Evolutionary conservation across 2,797 vertebrate genomes (phyloP).

Genomic region (Myioborus miniatus): DNA sequence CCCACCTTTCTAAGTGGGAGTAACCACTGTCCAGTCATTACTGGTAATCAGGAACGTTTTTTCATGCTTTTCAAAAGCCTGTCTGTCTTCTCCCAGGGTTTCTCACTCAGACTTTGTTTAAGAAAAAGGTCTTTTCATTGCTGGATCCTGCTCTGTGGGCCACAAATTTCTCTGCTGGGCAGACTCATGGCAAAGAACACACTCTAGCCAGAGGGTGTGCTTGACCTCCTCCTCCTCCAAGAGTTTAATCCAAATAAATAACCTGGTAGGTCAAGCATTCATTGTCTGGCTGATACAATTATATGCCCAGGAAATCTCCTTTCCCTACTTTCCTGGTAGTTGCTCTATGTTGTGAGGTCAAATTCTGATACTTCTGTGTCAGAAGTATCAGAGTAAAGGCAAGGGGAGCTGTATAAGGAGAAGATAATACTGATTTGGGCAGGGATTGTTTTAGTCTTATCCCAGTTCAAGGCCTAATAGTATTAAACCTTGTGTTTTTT

Average conservation of each 20-base stretch:
- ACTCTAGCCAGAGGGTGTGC: background rate
- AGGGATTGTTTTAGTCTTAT: background rate
- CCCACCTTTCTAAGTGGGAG: background rate
- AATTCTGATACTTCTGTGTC: background rate
- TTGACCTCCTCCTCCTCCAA: background rate
- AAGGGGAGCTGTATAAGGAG: background rate
- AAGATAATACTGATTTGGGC: background rate
- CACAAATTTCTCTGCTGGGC: background rate
- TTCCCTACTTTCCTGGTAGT: background rate
- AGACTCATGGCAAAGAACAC: background rate
- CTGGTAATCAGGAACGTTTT: background rate
- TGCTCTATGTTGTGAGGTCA: background rate
- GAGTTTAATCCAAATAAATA: background rate
- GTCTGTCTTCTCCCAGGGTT: background rate
- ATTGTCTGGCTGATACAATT: background rate
- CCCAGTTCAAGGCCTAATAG: background rate
- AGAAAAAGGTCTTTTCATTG: rapidly evolving
- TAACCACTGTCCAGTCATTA: background rate
- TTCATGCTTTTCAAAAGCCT: background rate
- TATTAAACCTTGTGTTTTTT: background rate
- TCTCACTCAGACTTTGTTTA: background rate
- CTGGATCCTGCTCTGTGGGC: background rate
- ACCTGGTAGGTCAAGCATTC: background rate
- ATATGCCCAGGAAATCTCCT: background rate
- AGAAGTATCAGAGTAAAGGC: background rate